These are phyloP conservation scores for Benthosema pterotum DNA, from an alignment of 2,797 vertebrate genomes.

Conservation along the genomic window DNA sequence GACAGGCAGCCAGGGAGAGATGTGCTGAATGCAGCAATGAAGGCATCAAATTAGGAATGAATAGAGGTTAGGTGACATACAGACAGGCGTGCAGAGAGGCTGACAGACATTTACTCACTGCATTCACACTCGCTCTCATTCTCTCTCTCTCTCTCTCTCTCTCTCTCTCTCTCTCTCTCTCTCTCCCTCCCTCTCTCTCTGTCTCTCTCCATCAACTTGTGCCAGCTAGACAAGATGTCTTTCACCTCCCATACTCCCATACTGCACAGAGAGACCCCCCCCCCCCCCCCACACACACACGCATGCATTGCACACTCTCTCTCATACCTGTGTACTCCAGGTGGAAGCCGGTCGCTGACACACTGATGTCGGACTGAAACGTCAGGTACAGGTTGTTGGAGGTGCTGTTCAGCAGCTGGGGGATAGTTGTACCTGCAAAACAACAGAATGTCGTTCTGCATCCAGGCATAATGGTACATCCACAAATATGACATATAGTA, in stretches of 20 bases:
- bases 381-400: constrained; percentile 97
- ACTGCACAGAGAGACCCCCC: constrained; percentile 14
- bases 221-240: constrained; percentile 40
- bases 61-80: constrained; percentile 1
- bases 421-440: constrained; percentile 93
- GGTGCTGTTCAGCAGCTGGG: constrained; percentile 95
- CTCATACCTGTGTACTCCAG: constrained; percentile 97
- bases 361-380: constrained; percentile 98
- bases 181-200: constrained; percentile 17
- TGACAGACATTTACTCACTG: constrained; percentile 8
- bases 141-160: constrained; percentile 16
- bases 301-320: constrained; percentile 54
- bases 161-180: constrained; percentile 11
- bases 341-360: constrained; percentile 95
- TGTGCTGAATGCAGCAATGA: constrained; percentile 14
- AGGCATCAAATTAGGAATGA: constrained; percentile 22
- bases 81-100: neutral
- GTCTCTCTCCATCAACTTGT: constrained; percentile 14
- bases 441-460: constrained; percentile 2
- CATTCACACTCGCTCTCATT: constrained; percentile 1
- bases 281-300: constrained; percentile 32
- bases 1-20: neutral
- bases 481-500: too few relatives aligned
- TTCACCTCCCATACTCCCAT: constrained; percentile 23
- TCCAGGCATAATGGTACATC: too few relatives aligned